Evolutionary conservation across 37 sponge, comb jelly and placozoan species (phyloP).

Genomic region (Cladorhizidae sp.): DNA sequence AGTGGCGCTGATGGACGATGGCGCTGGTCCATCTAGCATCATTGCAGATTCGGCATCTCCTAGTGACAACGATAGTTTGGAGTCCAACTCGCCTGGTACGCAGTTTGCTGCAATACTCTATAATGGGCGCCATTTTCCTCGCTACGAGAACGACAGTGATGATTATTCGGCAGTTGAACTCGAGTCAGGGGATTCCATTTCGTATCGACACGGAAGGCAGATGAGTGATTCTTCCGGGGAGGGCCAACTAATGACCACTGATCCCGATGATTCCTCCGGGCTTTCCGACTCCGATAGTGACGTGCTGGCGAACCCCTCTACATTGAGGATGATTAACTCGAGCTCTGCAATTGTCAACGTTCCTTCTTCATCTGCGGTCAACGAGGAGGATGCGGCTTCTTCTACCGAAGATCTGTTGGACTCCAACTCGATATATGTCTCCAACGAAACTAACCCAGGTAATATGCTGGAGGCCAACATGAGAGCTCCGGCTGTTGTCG

Average conservation of each 20-base stretch:
- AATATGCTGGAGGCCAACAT: neutral
- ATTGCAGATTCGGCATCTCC: neutral
- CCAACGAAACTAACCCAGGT: neutral
- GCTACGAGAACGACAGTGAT: neutral
- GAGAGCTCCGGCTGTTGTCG: neutral
- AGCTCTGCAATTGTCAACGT: neutral
- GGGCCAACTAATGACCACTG: neutral
- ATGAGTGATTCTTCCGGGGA: neutral
- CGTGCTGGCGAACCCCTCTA: neutral
- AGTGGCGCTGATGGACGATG: neutral
- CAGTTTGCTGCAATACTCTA: slow-evolving; percentile 8
- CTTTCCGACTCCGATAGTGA: slow-evolving; percentile 5
- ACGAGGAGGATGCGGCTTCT: neutral
- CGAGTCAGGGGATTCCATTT: neutral
- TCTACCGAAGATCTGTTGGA: neutral
- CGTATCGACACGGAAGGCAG: neutral
- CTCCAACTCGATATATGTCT: neutral
- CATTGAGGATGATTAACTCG: neutral
- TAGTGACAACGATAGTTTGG: neutral
- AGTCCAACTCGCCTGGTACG: neutral
- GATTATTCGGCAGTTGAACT: neutral
- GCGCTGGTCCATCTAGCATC: neutral
- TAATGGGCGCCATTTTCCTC: neutral
- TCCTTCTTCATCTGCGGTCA: neutral
- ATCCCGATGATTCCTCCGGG: slow-evolving; percentile 9